Evolutionary conservation across 2,113 vertebrate genomes (phyloP).

Genomic region (Austrofundulus limnaeus): DNA sequence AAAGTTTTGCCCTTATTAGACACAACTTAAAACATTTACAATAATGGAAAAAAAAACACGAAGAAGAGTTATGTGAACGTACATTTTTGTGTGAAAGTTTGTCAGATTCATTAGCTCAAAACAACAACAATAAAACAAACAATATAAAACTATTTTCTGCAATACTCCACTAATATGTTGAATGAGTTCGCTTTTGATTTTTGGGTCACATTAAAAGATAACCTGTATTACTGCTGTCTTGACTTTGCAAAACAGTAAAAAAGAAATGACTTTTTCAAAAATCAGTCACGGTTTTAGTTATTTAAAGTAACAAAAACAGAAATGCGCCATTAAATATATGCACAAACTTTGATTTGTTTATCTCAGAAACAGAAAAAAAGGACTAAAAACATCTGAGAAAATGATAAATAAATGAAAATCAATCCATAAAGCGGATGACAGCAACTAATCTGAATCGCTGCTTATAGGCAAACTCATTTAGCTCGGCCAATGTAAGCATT

Average conservation of each 20-base stretch:
- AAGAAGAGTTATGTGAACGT: slow-evolving; percentile 59
- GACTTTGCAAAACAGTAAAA: background rate
- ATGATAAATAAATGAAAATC: slow-evolving; percentile 4
- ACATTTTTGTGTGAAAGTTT: slow-evolving; percentile 59
- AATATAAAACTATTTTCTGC: background rate
- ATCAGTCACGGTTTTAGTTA: background rate
- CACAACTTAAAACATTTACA: slow-evolving; percentile 66
- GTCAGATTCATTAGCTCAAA: slow-evolving; percentile 44
- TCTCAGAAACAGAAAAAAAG: background rate
- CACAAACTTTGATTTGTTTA: background rate
- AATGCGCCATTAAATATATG: background rate
- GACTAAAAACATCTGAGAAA: background rate
- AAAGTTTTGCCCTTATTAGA: slow-evolving; percentile 72
- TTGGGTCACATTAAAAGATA: background rate
- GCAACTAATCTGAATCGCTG: slow-evolving; percentile 33
- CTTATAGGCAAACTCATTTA: slow-evolving; percentile 57
- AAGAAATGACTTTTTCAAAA: background rate
- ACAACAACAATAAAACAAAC: slow-evolving; percentile 26
- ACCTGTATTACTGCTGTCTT: too few species aligned
- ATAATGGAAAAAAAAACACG: slow-evolving; percentile 42
- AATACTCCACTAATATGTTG: background rate
- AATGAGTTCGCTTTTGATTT: background rate
- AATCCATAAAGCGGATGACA: slow-evolving; percentile 21
- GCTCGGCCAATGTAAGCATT: slow-evolving; percentile 34
- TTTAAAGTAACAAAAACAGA: background rate